Evolutionary conservation across 2,888 invertebrate genomes (phyloP).

Genomic region (Drosophila mulleri): DNA sequence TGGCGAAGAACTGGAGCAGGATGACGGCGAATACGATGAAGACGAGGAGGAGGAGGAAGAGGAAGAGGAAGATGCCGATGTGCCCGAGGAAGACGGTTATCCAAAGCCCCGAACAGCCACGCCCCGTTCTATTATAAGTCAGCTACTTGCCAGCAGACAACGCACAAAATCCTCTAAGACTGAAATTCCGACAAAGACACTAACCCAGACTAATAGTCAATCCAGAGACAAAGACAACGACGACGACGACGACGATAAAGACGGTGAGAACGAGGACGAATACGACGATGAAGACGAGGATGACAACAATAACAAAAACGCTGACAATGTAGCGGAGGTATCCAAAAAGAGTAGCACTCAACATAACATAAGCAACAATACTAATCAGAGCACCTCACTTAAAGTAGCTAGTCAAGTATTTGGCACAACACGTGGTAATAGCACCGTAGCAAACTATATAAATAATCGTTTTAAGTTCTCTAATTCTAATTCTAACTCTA

Average conservation of each 20-base stretch:
- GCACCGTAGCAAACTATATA: constrained; percentile 82
- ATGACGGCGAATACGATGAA: constrained; percentile 26
- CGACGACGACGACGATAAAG: constrained; percentile 16
- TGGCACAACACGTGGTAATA: constrained; percentile 75
- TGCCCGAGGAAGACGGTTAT: constrained; percentile 19
- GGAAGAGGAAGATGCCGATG: constrained; percentile 26
- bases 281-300: constrained; percentile 20
- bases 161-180: constrained; percentile 18
- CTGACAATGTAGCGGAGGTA: constrained; percentile 41
- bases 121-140: constrained; percentile 48
- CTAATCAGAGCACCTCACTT: constrained; percentile 50
- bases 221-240: constrained; percentile 15
- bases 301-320: constrained; percentile 23
- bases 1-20: constrained; percentile 31
- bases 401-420: constrained; percentile 58
- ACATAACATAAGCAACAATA: constrained; percentile 40
- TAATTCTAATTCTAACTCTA: constrained; percentile 49
- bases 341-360: constrained; percentile 29
- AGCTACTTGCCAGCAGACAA: constrained; percentile 62
- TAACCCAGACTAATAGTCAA: constrained; percentile 21
- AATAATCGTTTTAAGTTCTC: constrained; percentile 70
- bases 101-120: constrained; percentile 18
- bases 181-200: constrained; percentile 20
- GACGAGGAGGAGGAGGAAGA: constrained; percentile 34
- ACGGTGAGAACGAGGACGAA: constrained; percentile 20